Conservation (phyloP, 2,797 vertebrate species). For the Eurystomus glaucurus region DNA sequence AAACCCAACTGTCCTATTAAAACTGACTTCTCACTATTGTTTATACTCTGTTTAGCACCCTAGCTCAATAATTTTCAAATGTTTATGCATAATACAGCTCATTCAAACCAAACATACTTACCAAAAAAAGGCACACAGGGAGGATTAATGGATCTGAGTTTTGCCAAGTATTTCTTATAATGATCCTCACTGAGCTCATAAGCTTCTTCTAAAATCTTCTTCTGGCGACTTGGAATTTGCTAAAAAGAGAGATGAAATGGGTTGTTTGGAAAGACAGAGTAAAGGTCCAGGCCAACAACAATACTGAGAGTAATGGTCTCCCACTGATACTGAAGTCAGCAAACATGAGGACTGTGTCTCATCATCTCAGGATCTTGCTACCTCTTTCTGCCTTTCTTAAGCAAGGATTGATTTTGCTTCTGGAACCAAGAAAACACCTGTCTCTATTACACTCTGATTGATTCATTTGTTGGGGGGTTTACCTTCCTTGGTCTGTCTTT, state of each 20-base stretch:
- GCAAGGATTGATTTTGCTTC: not conserved
- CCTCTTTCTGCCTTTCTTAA: not conserved
- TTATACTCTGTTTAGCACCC: not conserved
- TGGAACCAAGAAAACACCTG: not conserved
- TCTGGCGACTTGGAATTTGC: slow-evolving; percentile 97
- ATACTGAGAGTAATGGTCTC: not conserved
- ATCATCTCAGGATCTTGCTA: not conserved
- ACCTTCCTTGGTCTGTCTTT: not conserved
- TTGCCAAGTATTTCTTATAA: slow-evolving; percentile 98
- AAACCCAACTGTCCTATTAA: not conserved
- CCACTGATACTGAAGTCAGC: not conserved
- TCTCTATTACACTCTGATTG: not conserved
- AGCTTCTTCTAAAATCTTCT: slow-evolving; percentile 96
- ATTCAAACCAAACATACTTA: slow-evolving; percentile 65
- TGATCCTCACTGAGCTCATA: slow-evolving; percentile 98
- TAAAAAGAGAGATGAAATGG: slow-evolving; percentile 70
- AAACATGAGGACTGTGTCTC: not conserved
- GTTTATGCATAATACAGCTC: not conserved
- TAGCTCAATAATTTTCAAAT: not conserved
- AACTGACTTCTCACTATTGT: not conserved
- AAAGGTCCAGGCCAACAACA: not conserved
- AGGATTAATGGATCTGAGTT: slow-evolving; percentile 97
- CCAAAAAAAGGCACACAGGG: slow-evolving; percentile 98
- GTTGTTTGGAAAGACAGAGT: not conserved
- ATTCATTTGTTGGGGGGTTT: not conserved